These are phyloP conservation scores for Molossus molossus DNA, from an alignment of 2,797 vertebrate genomes.

Conservation along the genomic window DNA sequence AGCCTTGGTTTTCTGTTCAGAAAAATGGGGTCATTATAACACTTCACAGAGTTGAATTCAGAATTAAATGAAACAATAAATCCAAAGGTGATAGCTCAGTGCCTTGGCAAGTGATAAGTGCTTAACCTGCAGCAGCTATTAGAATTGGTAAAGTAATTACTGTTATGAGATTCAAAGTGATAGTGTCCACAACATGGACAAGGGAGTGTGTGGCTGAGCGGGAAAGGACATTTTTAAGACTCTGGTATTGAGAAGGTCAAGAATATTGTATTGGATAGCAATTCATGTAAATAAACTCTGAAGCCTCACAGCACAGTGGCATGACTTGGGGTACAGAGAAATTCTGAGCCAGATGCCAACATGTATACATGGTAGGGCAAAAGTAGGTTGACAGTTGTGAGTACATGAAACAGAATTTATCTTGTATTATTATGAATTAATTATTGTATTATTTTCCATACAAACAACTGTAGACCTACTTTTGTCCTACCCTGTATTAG, in stretches of 20 bases:
- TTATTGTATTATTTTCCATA: not conserved
- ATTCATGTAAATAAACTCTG: not conserved
- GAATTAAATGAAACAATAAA: slow-evolving; percentile 64
- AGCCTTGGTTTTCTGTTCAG: slow-evolving; percentile 9
- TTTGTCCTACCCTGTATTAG: not conserved
- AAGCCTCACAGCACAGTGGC: not conserved
- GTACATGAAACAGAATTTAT: not conserved
- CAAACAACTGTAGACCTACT: not conserved
- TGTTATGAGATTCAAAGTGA: not conserved
- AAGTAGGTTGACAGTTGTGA: not conserved
- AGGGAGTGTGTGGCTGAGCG: not conserved
- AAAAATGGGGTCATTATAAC: not conserved
- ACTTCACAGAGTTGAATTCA: slow-evolving; percentile 7
- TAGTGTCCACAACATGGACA: not conserved
- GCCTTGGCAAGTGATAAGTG: not conserved
- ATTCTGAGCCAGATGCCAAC: not conserved
- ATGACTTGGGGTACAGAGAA: not conserved
- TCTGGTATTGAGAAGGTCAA: not conserved
- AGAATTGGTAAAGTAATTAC: not conserved
- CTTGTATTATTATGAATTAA: not conserved
- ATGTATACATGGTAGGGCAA: not conserved
- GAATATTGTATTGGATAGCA: not conserved
- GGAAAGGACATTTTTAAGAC: not conserved
- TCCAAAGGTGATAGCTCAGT: not conserved
- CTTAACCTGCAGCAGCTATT: not conserved